Conservation (phyloP, 2,113 vertebrate species). For the Colinus virginianus region DNA sequence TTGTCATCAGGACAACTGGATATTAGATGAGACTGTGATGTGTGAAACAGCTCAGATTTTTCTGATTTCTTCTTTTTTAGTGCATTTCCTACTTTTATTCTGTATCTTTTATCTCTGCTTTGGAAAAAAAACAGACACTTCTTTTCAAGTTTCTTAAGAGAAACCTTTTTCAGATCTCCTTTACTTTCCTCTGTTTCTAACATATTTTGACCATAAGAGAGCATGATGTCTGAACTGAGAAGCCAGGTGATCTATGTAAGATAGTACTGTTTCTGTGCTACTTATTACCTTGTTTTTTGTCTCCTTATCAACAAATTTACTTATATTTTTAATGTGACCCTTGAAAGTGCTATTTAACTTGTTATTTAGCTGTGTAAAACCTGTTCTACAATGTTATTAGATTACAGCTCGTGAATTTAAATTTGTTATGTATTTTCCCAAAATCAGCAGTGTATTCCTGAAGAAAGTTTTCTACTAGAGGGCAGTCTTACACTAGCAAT, state of each 20-base stretch:
- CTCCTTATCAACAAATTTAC: background rate
- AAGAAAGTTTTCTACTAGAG: slow-evolving; percentile 48
- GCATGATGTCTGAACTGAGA: background rate
- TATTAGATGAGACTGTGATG: background rate
- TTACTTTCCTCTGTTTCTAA: background rate
- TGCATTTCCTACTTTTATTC: background rate
- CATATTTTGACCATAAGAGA: background rate
- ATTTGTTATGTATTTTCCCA: background rate
- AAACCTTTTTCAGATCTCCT: background rate
- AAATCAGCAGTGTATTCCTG: background rate
- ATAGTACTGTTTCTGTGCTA: background rate
- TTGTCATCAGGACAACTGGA: background rate
- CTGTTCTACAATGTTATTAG: background rate
- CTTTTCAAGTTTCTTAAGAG: background rate
- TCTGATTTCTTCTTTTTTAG: background rate
- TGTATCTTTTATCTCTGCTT: background rate
- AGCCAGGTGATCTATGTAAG: background rate
- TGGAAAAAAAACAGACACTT: background rate
- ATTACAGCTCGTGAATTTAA: background rate
- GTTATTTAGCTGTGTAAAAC: background rate
- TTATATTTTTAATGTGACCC: background rate
- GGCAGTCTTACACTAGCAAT: slow-evolving; percentile 60
- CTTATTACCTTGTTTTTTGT: background rate
- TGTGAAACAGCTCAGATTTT: background rate
- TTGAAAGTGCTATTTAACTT: background rate